These are phyloP conservation scores for Chaetorhynchus papuensis DNA, from an alignment of 2,113 vertebrate genomes.

Conservation along the genomic window DNA sequence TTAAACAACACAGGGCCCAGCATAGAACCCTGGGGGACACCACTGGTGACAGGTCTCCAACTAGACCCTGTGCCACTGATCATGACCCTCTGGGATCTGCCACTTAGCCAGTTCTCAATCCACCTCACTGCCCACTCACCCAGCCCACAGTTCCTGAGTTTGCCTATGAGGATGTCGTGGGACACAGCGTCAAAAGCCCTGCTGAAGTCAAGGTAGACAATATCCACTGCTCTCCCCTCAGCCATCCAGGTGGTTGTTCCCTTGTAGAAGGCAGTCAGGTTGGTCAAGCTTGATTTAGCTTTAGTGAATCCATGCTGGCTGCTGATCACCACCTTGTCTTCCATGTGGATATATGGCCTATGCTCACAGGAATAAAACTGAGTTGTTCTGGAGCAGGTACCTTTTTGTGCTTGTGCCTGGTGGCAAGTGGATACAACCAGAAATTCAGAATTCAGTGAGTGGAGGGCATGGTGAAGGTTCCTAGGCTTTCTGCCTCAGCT, in stretches of 20 bases:
- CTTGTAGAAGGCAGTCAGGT: neutral
- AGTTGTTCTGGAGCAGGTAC: neutral
- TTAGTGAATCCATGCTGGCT: neutral
- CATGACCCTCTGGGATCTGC: neutral
- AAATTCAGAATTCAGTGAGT: neutral
- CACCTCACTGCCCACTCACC: neutral
- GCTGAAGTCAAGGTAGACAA: neutral
- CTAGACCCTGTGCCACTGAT: neutral
- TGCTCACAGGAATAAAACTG: neutral
- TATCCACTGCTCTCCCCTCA: neutral
- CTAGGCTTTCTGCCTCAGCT: neutral
- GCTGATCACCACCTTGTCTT: neutral
- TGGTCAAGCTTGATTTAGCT: neutral
- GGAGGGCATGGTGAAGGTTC: neutral
- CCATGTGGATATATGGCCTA: neutral
- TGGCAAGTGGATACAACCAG: neutral
- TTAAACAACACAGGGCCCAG: neutral
- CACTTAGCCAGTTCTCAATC: neutral
- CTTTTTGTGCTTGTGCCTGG: neutral
- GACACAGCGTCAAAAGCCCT: rapidly evolving
- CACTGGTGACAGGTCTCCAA: neutral
- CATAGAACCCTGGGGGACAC: neutral
- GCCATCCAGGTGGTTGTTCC: neutral
- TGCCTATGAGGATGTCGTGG: rapidly evolving
- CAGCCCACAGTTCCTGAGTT: neutral